A percentile compares a stretch with the other conserved stretches of the same genome.
phyloP scores from a whole-genome alignment of 2,113 vertebrate species.

The Rhabdomys dilectus region DNA sequence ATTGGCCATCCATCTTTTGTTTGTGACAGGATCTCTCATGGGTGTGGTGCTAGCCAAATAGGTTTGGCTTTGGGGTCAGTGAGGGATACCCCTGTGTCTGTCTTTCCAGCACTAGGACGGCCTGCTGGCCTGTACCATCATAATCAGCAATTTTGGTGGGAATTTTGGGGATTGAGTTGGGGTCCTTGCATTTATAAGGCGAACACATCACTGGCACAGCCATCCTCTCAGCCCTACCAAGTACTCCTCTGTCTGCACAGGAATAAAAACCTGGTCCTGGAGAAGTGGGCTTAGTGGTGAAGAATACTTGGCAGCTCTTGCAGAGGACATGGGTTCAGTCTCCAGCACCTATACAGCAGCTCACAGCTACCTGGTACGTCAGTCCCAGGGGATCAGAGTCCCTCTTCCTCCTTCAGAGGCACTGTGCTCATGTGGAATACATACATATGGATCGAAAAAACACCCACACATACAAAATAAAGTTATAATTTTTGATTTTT shows the following conservation, averaged over 20 bases:
- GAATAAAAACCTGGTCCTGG: not conserved
- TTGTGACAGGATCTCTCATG: not conserved
- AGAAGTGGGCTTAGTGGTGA: not conserved
- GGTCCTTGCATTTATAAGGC: not conserved
- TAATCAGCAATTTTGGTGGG: too few species aligned
- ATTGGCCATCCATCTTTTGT: not conserved
- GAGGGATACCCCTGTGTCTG: not conserved
- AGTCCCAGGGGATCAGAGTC: not conserved
- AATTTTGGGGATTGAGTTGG: not conserved
- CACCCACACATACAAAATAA: not conserved
- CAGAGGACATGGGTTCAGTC: not conserved
- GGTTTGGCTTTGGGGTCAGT: not conserved
- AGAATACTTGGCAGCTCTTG: not conserved
- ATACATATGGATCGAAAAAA: not conserved
- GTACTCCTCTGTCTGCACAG: not conserved
- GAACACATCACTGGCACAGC: not conserved
- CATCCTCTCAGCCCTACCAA: not conserved
- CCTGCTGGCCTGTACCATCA: not conserved
- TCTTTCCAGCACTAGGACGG: not conserved
- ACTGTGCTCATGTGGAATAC: not conserved
- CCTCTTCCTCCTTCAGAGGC: not conserved
- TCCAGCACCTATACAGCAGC: too few species aligned
- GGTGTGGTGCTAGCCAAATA: not conserved
- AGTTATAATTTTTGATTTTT: too few species aligned
- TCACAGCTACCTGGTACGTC: not conserved